Conservation (phyloP, 2,797 vertebrate genomes). For the Australoheros facetus region DNA sequence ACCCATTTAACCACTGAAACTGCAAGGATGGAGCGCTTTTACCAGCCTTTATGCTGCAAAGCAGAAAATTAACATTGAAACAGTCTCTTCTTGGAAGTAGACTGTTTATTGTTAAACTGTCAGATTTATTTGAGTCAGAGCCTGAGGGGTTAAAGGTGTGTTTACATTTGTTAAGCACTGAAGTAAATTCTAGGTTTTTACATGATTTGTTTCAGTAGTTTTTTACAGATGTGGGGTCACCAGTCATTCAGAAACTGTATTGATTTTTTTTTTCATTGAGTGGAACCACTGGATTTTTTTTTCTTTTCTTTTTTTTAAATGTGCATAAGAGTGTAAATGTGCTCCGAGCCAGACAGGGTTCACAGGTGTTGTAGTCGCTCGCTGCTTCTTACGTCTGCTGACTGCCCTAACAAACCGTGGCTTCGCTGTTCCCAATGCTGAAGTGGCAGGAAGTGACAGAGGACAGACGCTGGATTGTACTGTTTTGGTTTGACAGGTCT, state of each 20-base stretch:
- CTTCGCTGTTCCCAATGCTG: background rate
- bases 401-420: constrained; percentile 3
- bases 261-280: constrained; percentile 45
- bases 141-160: constrained; percentile 11
- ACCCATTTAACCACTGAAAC: background rate
- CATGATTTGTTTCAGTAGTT: constrained; percentile 4
- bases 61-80: constrained; percentile 1
- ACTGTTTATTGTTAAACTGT: constrained; percentile 14
- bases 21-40: constrained; percentile 17
- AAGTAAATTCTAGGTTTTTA: constrained; percentile 32
- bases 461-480: background rate
- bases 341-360: constrained; percentile 13
- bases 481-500: constrained; percentile 16
- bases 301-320: constrained; percentile 32
- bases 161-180: constrained; percentile 53
- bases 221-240: constrained; percentile 20
- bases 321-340: constrained; percentile 17
- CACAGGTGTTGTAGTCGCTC: constrained; percentile 24
- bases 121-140: background rate
- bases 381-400: constrained; percentile 46
- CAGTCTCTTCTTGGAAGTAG: constrained; percentile 3
- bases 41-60: background rate
- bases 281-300: constrained; percentile 69
- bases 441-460: background rate
- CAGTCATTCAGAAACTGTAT: constrained; percentile 21